Base-by-base conservation (phyloP, 2,888 invertebrate genomes). In the Axea sp. region DNA sequence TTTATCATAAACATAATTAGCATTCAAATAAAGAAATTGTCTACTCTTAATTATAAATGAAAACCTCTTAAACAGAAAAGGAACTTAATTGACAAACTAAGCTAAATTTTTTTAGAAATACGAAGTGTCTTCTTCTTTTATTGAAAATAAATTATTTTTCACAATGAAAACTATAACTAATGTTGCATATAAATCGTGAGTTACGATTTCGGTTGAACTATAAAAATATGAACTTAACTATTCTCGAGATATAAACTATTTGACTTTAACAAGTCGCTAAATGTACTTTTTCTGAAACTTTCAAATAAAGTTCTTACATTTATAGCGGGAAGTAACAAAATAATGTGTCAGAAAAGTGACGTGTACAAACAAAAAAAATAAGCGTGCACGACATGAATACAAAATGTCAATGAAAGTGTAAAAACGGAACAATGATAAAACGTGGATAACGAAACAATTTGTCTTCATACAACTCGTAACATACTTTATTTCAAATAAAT, bases 61-160 rank as follows among this genome's bases (percentile, higher is more conserved):
- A 26, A 26, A 19, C 19, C 4, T n/a, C n/a, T n/a, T n/a, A n/a
- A 19, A 19, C 4, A 19, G 2, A 19, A 2, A 19, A 43, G 43
- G 43, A 43, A 26, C 14, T 41, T 12, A n/a, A 26, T 26, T 43
- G 4, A 19, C 15, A 14, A 26, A 37, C 12, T 24, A n/a, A n/a
- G n/a, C n/a, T n/a, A n/a, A n/a, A 7, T 51, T 17, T 45, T 11
- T 17, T 11, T 45, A 2, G 17, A 17, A 37, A 35, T 15, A 4
- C 17, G 30, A 39, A 39, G 12, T 41, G 8, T 1, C 14, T n/a
- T 57, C 19, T 8, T 19, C 28, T 57, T 41, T 45, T 45, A 59
- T 59, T 59, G 35, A 59, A 59, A 45, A 57, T 59, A 45, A 33
- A 33, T 45, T 45, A 57, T 39, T 45, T 59, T 35, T 59, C 45